Conservation (phyloP, 2,113 vertebrate genomes). For the Copsychus sechellarum region DNA sequence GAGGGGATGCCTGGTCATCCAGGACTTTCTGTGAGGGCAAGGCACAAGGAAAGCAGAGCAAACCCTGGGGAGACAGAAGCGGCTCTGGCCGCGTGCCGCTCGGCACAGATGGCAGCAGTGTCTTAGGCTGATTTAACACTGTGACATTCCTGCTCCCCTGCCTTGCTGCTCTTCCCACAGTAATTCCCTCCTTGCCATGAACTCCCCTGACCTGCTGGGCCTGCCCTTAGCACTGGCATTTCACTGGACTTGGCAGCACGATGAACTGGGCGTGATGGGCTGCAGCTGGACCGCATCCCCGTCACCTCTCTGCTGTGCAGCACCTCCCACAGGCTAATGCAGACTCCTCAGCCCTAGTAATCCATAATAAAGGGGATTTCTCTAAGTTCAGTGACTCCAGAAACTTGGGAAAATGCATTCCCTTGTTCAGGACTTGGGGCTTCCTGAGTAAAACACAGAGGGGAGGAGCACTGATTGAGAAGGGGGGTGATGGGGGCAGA, state of each 20-base stretch:
- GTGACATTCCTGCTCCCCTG: rapidly evolving
- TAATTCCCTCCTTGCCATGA: background rate
- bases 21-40: background rate
- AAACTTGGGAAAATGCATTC: background rate
- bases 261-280: background rate
- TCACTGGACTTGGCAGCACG: background rate
- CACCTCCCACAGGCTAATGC: background rate
- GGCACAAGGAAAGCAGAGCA: background rate
- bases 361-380: background rate
- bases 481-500: background rate
- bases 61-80: rapidly evolving
- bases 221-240: background rate
- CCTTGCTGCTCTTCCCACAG: background rate
- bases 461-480: background rate
- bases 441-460: background rate
- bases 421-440: background rate
- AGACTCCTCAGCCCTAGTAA: rapidly evolving
- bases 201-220: background rate
- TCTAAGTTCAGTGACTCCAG: background rate
- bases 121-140: rapidly evolving
- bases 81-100: rapidly evolving
- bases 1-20: rapidly evolving
- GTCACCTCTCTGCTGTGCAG: rapidly evolving
- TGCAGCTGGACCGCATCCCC: background rate
- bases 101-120: background rate